These are phyloP conservation scores for Montipora foliosa DNA, from an alignment of 64 coral and sea anemone species.

Conservation along the genomic window DNA sequence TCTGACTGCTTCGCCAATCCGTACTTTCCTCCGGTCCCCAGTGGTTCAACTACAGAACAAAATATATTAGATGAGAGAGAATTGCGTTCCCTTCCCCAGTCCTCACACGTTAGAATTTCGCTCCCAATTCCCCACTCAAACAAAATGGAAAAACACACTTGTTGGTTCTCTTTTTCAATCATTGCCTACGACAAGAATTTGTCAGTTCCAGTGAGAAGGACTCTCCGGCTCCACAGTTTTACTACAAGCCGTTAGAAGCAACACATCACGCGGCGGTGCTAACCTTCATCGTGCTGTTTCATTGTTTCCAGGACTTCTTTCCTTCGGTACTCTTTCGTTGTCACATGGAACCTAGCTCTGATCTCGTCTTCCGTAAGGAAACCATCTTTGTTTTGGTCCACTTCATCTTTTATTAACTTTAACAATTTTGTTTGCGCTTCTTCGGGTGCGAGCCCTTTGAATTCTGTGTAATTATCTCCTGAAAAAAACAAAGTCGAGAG, in stretches of 20 bases:
- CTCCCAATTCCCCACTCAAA: too few relatives aligned
- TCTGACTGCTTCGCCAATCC: too few relatives aligned
- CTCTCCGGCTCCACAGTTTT: not conserved
- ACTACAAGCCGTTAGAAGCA: not conserved
- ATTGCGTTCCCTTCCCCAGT: too few relatives aligned
- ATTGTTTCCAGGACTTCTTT: constrained; percentile 81
- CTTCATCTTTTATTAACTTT: constrained; percentile 71
- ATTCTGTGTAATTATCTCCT: constrained; percentile 84
- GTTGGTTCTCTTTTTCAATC: too few relatives aligned
- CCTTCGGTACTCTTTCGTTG: constrained; percentile 75
- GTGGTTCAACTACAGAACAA: too few relatives aligned
- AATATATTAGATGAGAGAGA: too few relatives aligned
- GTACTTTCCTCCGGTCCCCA: too few relatives aligned
- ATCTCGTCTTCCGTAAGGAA: constrained; percentile 87
- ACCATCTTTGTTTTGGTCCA: constrained; percentile 89
- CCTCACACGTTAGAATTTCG: too few relatives aligned
- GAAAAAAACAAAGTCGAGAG: not conserved
- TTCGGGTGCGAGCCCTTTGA: constrained; percentile 78
- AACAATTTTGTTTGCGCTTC: constrained; percentile 74
- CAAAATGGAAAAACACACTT: too few relatives aligned
- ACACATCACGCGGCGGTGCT: not conserved
- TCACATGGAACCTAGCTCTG: constrained; percentile 65
- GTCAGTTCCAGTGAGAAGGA: too few relatives aligned
- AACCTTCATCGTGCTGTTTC: constrained; percentile 85
- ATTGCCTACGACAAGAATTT: too few relatives aligned